phyloP scores from a whole-genome alignment of 2,113 vertebrate genomes.

The Castor canadensis region DNA sequence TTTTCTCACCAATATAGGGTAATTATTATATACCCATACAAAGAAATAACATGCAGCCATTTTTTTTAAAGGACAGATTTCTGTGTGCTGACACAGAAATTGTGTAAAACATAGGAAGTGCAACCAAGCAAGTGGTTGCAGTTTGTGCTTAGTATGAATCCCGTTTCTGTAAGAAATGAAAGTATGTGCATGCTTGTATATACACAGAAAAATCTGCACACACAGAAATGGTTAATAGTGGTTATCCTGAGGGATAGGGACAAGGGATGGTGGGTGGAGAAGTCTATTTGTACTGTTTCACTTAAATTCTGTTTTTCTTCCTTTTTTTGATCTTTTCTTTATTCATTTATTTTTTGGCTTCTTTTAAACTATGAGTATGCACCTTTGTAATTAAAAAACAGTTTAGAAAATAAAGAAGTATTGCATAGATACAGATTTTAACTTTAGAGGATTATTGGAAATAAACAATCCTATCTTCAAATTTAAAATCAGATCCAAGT shows the following conservation, averaged over 20 bases:
- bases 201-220: neutral
- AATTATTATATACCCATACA: neutral
- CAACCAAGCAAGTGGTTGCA: neutral
- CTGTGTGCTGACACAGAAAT: neutral
- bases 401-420: neutral
- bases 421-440: neutral
- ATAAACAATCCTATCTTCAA: neutral
- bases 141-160: neutral
- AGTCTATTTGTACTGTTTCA: neutral
- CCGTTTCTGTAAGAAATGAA: neutral
- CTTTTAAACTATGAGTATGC: neutral
- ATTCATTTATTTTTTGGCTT: neutral
- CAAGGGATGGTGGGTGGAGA: neutral
- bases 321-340: neutral
- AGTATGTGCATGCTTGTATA: neutral
- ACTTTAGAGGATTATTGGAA: neutral
- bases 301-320: neutral
- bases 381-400: slow-evolving; percentile 16
- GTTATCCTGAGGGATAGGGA: neutral
- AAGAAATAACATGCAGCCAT: neutral
- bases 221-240: neutral
- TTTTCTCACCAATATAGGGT: neutral
- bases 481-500: neutral
- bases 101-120: neutral
- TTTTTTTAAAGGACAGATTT: neutral